Base-by-base conservation (phyloP, 2,113 vertebrate species). In the Pelusios castaneus region DNA sequence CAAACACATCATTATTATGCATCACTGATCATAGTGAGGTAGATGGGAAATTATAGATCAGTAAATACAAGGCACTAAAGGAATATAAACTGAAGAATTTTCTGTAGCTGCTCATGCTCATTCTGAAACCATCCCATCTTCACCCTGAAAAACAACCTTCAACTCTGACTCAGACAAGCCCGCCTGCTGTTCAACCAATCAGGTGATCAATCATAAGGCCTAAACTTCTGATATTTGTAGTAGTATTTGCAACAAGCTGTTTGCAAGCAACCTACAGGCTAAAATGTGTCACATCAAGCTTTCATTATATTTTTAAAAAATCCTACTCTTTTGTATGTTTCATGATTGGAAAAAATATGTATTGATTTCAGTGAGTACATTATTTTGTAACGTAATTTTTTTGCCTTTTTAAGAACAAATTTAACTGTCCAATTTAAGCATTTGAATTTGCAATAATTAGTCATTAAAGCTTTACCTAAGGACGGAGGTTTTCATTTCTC, bases 151-250 rank as follows among this genome's bases (percentile, higher is more conserved):
- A 58, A n/a, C n/a, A 80, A 51, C 73, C 21, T n/a, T n/a, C 41
- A 75, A 60, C 31, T 31, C 19, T 51, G 76, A 78, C 84, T 43
- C 0, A 0, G 45, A 82, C 0, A 0, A 73, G 77, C 6, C 0
- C 1, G 25, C 85, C 41, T 87, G 58, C 79, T 63, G 6, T 51
- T 52, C 0, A 0, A 29, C 11, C 13, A 56, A 76, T 10, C 9
- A 73, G 80, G 76, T 85, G 80, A 49, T 63, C 34, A 90, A 1
- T 49, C 47, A 56, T 43, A 14, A 25, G n/a, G n/a, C 25, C 52
- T 27, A 52, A 29, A 4, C 19, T 89, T 75, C 49, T 45, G 56
- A 27, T 45, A 24, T 5, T 41, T 38, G 1, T 29, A 13, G 38
- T 38, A 73, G 25, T 75, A 75, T 22, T 38, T 38, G 10, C 22